These are phyloP conservation scores for Percina caprodes DNA, from an alignment of 2,113 vertebrate species.

Conservation along the genomic window DNA sequence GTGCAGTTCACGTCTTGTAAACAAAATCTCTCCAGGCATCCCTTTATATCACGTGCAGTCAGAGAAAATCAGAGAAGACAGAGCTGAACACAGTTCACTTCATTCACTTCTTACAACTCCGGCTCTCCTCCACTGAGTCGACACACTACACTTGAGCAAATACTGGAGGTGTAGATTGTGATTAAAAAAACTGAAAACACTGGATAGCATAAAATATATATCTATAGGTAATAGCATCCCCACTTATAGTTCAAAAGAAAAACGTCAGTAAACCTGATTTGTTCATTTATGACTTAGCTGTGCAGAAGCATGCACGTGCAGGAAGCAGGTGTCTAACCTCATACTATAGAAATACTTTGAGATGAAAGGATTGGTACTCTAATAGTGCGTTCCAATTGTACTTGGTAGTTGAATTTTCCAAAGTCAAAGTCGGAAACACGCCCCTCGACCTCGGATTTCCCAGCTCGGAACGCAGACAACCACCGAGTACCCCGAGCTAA, in stretches of 20 bases:
- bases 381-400: too few species aligned
- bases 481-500: too few species aligned
- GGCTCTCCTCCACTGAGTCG: constrained; percentile 18
- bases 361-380: neutral
- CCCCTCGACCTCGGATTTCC: too few species aligned
- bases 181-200: neutral
- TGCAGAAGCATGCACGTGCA: neutral
- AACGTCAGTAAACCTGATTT: neutral
- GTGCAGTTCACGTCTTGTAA: constrained; percentile 20
- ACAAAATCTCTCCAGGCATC: constrained; percentile 28
- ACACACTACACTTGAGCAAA: neutral
- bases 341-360: neutral
- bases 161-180: neutral
- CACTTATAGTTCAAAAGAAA: neutral
- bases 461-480: too few species aligned
- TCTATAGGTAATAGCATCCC: neutral
- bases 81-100: neutral
- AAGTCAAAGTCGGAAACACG: too few species aligned
- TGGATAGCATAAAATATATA: neutral
- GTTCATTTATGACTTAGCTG: constrained; percentile 12
- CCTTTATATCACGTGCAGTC: neutral
- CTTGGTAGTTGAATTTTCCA: too few species aligned
- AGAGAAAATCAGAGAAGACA: constrained; percentile 4
- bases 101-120: neutral
- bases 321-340: neutral